Base-by-base conservation (phyloP, 1,140 invertebrate genomes). In the Atta cephalotes region DNA sequence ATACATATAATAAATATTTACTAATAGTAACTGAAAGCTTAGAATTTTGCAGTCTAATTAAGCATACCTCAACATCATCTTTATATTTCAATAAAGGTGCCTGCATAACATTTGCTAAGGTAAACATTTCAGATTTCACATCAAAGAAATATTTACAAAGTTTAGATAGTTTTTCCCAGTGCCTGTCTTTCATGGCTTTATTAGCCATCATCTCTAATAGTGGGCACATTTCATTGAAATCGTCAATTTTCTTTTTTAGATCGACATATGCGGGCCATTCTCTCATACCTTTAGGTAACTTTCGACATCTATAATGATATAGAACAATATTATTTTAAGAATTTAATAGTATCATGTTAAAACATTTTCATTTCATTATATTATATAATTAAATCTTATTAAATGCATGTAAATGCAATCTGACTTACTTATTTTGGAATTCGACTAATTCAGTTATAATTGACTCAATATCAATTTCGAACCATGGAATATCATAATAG, bases 221-320 rank as follows among this genome's bases (percentile, higher is more conserved):
- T 0, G 98, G 98, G 92, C 98, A 98, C 77, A 97, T 98, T 92
- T 98, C 97, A 92, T 97, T 98, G 92, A 99, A 98, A 90, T 98
- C 98, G 87, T 98, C 98, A 88, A 99, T 98, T 93, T 98, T 98
- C 88, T 97, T 98, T 89, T 98, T 98, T 68, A 98, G 94, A 89
- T 98, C 98, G 39, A 97, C 97, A 94, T 96, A 99, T 0, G 98
- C 98, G 3, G 97, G 97, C 98, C 98, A 98, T 80, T 98, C 97
- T 95, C 97, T 98, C 96, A 98, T 97, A 7, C 96, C 98, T 94
- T 96, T 97, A 0, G 98, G 98, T 53, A 99, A 94, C 90, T 97
- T 97, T 5, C 97, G 96, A 92, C 97, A 98, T 92, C 97, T 97
- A 51, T 45, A 90, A 87, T 72, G 62, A 28, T 49, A 63, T 70